Percentiles rank a stretch among this genome's conserved stretches.
Evolutionary conservation across 1,140 invertebrate species (phyloP).

Genomic region (Charaxes varanes): DNA sequence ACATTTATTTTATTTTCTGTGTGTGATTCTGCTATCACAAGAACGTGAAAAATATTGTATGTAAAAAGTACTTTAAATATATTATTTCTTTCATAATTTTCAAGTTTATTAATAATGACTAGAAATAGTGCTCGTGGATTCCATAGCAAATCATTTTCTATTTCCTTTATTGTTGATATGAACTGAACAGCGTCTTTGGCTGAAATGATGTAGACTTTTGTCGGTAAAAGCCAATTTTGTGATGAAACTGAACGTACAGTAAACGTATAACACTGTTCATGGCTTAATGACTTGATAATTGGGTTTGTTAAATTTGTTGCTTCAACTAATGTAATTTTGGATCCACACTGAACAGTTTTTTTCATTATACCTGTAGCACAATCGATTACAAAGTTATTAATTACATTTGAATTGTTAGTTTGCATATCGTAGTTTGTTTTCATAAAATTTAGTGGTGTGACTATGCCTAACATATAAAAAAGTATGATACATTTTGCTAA

Average conservation of each 20-base stretch:
- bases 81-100: slow-evolving; percentile 2
- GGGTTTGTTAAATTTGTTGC: slow-evolving; percentile 1
- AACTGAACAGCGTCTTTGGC: slow-evolving; percentile 6
- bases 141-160: slow-evolving; percentile 11
- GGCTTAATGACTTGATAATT: slow-evolving; percentile 5
- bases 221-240: slow-evolving; percentile 1
- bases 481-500: not conserved
- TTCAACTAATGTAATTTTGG: slow-evolving; percentile 8
- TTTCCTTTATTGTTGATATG: slow-evolving; percentile 1
- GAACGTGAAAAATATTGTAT: slow-evolving; percentile 13
- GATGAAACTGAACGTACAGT: slow-evolving; percentile 6
- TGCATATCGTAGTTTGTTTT: not conserved
- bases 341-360: slow-evolving; percentile 10
- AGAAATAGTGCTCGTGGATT: slow-evolving; percentile 20
- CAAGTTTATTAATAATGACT: slow-evolving; percentile 11
- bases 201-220: slow-evolving; percentile 15
- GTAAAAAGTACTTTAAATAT: slow-evolving; percentile 18
- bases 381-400: slow-evolving; percentile 1
- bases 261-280: slow-evolving; percentile 9
- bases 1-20: slow-evolving; percentile 8
- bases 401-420: not conserved
- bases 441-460: no score
- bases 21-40: slow-evolving; percentile 9
- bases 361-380: slow-evolving; percentile 9
- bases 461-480: not conserved